Conservation (phyloP, 2,113 vertebrate genomes). For the Oreochromis aureus region DNA sequence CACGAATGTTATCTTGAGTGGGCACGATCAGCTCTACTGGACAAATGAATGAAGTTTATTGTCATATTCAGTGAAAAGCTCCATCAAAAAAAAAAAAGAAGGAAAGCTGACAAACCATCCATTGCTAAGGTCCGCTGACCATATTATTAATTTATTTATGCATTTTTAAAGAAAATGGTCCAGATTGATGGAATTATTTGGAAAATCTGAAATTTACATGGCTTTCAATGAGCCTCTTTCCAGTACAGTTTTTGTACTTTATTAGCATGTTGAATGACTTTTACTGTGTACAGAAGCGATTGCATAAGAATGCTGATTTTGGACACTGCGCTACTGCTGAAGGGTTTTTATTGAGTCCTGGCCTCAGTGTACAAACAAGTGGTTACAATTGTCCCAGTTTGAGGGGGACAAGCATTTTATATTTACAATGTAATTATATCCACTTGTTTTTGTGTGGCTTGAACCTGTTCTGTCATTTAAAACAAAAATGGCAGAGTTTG, state of each 20-base stretch:
- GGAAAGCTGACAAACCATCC: not conserved
- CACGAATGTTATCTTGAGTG: not conserved
- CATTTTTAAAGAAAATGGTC: not conserved
- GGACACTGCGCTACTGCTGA: not conserved
- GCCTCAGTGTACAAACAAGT: slow-evolving; percentile 8
- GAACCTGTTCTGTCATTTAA: slow-evolving; percentile 29
- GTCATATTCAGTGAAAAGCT: not conserved
- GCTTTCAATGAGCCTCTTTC: not conserved
- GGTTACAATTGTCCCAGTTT: not conserved
- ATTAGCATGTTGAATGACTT: not conserved
- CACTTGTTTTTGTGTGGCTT: slow-evolving; percentile 12
- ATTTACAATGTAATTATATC: slow-evolving; percentile 37
- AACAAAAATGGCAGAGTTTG: slow-evolving; percentile 33
- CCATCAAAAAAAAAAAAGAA: not conserved
- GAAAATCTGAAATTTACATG: not conserved
- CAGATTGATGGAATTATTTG: not conserved
- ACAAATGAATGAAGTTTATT: not conserved
- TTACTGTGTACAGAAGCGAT: not conserved
- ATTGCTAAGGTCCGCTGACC: not conserved
- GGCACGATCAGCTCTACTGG: not conserved
- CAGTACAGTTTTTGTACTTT: not conserved
- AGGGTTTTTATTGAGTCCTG: slow-evolving; percentile 22
- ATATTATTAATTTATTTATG: not conserved
- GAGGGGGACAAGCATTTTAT: slow-evolving; percentile 19
- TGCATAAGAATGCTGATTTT: slow-evolving; percentile 21